Evolutionary conservation across 2,113 vertebrate genomes (phyloP), one percentile per base, ranked within the genome.

Genomic region (Eurystomus gularis): DNA sequence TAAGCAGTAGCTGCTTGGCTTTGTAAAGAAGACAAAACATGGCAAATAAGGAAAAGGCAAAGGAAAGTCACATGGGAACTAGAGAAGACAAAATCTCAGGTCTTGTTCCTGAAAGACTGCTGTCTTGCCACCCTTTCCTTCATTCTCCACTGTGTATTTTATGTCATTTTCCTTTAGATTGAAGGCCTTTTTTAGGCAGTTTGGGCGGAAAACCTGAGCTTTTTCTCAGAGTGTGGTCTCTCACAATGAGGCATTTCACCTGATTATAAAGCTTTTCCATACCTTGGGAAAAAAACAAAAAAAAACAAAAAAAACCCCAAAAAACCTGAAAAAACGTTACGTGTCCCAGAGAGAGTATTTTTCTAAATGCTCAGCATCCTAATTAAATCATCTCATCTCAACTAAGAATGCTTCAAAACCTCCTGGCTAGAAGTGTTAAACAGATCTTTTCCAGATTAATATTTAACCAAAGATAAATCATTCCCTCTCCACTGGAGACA

Each of bases 341-440:
- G 29, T 61, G 69, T 92, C 83, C 76, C 90, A 92, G n/a, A 72
- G 70, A 95, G 64, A 87, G 28, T 75, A 92, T 79, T 96, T 94
- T 93, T 84, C 75, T 71, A 91, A 97, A 93, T 94, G 58, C 33
- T 94, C 86, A 86, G 62, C 69, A 94, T 42, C 72, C 57, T 64
- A 96, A 97, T 92, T 94, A 90, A 97, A 95, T 94, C 82, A 95
- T 91, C 68, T 95, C 40, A 73, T 93, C 71, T 96, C 86, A 88
- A 64, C 65, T 82, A 78, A 75, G 77, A 89, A n/a, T 60, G 77
- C 75, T 91, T 79, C 73, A 93, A 95, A 96, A 94, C 66, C 93
- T 93, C 52, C 77, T 91, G 93, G 39, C 69, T 96, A 71, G 55
- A 94, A 95, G 89, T 89, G 94, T 89, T 95, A 86, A 95, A 95